Evolutionary conservation across 1,140 invertebrate species (phyloP).

Genomic region (Drosophila arizonae): DNA sequence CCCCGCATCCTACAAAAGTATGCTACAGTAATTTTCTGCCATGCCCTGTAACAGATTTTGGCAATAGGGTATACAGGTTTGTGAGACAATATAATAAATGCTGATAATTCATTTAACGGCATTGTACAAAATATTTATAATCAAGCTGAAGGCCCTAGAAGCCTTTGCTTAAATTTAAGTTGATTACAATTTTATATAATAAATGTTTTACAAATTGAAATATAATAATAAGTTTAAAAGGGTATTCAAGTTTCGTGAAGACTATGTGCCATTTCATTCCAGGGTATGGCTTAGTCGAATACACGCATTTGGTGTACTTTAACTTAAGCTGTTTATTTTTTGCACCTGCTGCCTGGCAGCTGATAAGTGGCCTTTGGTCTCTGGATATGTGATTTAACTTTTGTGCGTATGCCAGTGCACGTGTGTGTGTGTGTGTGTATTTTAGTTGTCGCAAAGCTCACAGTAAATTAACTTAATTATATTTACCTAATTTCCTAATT

Average conservation of each 20-base stretch:
- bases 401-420: neutral
- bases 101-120: too few species aligned
- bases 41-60: conserved; percentile 11
- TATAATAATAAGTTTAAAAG: too few species aligned
- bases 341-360: conserved; percentile 46
- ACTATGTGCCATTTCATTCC: too few species aligned
- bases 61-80: neutral
- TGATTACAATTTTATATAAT: too few species aligned
- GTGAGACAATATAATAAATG: too few species aligned
- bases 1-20: conserved; percentile 45
- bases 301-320: neutral
- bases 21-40: conserved; percentile 38
- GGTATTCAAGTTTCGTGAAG: too few species aligned
- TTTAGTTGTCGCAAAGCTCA: conserved; percentile 47
- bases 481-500: conserved; percentile 80
- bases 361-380: conserved; percentile 41
- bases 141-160: too few species aligned
- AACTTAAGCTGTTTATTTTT: conserved; percentile 21
- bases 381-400: conserved; percentile 44
- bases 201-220: too few species aligned
- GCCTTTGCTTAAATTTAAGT: too few species aligned
- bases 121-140: too few species aligned
- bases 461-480: conserved; percentile 76
- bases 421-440: conserved; percentile 29
- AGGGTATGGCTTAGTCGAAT: conserved; percentile 12